Percentiles rank a stretch among this genome's conserved stretches.
Evolutionary conservation across 35 echinoderm and acorn worm genomes (phyloP).

Genomic region (Amphiura filiformis): DNA sequence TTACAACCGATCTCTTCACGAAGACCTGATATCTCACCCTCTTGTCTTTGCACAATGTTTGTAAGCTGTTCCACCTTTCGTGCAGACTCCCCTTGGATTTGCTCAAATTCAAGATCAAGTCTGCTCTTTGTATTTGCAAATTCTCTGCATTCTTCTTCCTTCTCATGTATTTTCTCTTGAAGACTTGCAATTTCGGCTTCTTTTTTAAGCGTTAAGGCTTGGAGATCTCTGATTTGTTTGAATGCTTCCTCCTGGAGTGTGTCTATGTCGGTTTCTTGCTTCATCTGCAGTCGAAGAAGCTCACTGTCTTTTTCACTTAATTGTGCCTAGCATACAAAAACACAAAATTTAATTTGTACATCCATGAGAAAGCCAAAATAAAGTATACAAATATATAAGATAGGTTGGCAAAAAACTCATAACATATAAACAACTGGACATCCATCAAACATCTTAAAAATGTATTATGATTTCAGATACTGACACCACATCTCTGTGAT

Average conservation of each 20-base stretch:
- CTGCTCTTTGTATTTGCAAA: conserved; percentile 54
- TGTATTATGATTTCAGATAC: no score
- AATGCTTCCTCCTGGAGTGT: conserved; percentile 60
- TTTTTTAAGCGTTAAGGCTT: conserved; percentile 57
- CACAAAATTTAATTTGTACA: no score
- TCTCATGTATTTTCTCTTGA: conserved; percentile 49
- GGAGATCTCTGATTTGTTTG: conserved; percentile 67
- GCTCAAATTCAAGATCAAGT: conserved; percentile 78
- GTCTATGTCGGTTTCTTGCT: conserved; percentile 62
- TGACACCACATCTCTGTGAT: no score
- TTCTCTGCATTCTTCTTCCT: conserved; percentile 51
- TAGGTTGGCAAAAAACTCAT: no score
- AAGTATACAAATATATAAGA: not conserved
- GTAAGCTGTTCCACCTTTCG: conserved; percentile 75
- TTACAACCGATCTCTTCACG: conserved; percentile 42
- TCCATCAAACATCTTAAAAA: no score
- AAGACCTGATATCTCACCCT: conserved; percentile 62
- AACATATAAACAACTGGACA: no score
- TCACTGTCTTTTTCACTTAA: conserved; percentile 67
- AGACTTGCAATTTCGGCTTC: conserved; percentile 58
- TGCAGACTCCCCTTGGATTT: conserved; percentile 50
- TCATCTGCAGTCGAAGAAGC: conserved; percentile 42
- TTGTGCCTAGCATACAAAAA: conserved; percentile 43
- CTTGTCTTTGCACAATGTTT: conserved; percentile 66
- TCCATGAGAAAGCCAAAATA: not conserved